Base-by-base conservation (phyloP, 1,140 invertebrate species). In the Drosophila varians region DNA sequence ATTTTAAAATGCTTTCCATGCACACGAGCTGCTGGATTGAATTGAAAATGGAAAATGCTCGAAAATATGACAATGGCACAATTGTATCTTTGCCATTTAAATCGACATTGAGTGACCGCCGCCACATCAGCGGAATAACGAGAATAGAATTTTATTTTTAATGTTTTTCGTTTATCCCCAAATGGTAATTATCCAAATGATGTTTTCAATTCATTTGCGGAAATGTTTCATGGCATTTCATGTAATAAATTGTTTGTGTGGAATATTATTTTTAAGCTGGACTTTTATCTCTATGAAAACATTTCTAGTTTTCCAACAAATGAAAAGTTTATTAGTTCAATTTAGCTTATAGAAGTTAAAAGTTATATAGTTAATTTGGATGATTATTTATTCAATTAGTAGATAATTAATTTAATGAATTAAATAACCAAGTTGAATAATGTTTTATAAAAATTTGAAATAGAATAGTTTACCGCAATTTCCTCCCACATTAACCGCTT, bases 1-100 rank as follows among this genome's bases (percentile, higher is more conserved):
- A 80, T 82, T 80, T 82, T 65, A 68, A 65, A 72, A 76, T 72
- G 77, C 60, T 82, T 66, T 80, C 66, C 74, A 62, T 82, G 56
- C 66, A 61, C 72, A 80, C 51, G 46, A 31, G 55, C 52, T 28
- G 23, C 36, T 23, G 3, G n/a, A 38, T 42, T 42, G 36, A 38
- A 45, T 45, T 21, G 18, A 11, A 45, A 54, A 53, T 42, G 21
- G 28, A 23, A 62, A 64, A 47, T 64, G 42, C 16, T 61, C 55
- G 42, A 64, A 64, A 60, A 61, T 52, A 66, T 64, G 62, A 66
- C 58, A 74, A 74, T 74, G 60, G 36, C n/a, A 36, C 25, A 55
- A 75, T 55, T 62, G 25, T 40, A 55, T 69, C 47, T 58, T 54
- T 54, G 52, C 31, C 54, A 69, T 58, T 45, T 42, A 3, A 51